A percentile compares a stretch with the other conserved stretches of the same genome.
phyloP scores from a whole-genome alignment of 1,140 invertebrate genomes.

The Neuroterus valhalla region DNA sequence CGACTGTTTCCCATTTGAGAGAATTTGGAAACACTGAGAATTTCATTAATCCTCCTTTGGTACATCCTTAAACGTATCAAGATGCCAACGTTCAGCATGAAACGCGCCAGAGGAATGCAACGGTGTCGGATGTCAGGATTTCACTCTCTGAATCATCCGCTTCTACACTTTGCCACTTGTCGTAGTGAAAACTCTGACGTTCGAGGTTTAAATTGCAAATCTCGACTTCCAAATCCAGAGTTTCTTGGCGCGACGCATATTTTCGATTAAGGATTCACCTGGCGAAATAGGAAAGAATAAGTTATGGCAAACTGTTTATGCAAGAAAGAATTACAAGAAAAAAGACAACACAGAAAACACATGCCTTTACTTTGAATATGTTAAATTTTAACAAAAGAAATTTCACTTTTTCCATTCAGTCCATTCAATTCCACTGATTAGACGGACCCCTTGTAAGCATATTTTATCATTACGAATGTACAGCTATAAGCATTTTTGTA shows the following conservation, averaged over 20 bases:
- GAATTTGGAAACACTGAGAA: constrained; percentile 24
- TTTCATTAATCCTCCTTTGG: constrained; percentile 24
- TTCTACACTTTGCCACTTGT: constrained; percentile 35
- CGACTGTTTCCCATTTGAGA: background rate
- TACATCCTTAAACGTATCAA: constrained; percentile 23
- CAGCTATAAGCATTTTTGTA: no score
- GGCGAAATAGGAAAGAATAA: constrained; percentile 48
- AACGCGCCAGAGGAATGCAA: constrained; percentile 43
- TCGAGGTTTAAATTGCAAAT: constrained; percentile 65
- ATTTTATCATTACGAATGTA: no score
- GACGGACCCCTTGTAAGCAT: no score
- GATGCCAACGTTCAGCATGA: constrained; percentile 20
- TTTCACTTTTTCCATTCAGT: no score
- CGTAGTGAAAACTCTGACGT: constrained; percentile 61
- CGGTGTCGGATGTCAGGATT: constrained; percentile 44
- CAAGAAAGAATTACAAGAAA: background rate
- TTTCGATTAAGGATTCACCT: constrained; percentile 57
- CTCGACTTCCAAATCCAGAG: constrained; percentile 52
- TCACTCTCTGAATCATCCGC: constrained; percentile 56
- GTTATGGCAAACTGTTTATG: background rate
- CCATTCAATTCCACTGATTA: no score
- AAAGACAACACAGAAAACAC: background rate
- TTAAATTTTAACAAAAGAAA: no score
- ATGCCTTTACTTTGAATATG: background rate
- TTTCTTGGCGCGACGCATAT: constrained; percentile 35